phyloP scores from a whole-genome alignment of 2,113 vertebrate species.

The Hippocampus zosterae region DNA sequence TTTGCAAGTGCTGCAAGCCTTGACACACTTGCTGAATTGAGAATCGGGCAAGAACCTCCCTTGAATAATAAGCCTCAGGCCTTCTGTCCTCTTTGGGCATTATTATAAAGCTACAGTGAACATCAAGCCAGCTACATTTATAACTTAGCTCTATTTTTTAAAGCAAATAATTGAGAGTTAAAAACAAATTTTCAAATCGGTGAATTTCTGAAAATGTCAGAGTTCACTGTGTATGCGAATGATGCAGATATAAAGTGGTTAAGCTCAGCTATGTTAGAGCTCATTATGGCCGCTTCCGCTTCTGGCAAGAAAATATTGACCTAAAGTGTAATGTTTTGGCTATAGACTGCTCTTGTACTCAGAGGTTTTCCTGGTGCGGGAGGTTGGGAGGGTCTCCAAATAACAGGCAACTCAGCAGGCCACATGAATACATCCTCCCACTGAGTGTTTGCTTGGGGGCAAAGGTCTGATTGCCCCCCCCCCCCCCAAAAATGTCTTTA shows the following conservation, averaged over 20 bases:
- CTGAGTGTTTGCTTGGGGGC: constrained; percentile 53
- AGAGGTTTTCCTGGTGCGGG: constrained; percentile 48
- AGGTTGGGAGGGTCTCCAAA: constrained; percentile 43
- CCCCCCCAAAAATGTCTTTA: not conserved
- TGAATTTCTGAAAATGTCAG: constrained; percentile 41
- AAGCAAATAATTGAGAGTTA: not conserved
- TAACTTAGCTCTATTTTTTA: no score
- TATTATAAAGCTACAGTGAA: no score
- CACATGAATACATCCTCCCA: constrained; percentile 40
- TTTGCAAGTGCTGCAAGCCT: constrained; percentile 44
- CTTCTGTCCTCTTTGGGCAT: not conserved
- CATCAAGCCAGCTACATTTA: no score
- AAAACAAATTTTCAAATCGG: not conserved
- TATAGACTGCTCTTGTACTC: constrained; percentile 22
- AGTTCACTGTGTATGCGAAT: constrained; percentile 29
- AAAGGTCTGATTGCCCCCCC: constrained; percentile 39
- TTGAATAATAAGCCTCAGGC: not conserved
- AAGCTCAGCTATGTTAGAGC: constrained; percentile 24
- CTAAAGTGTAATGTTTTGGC: constrained; percentile 34
- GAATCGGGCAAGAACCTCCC: constrained; percentile 27
- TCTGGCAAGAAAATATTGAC: constrained; percentile 29
- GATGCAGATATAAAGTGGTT: constrained; percentile 36
- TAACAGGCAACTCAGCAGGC: constrained; percentile 54
- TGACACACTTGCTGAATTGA: constrained; percentile 27
- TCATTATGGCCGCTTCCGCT: not conserved